These are phyloP conservation scores for Acleris laterana DNA, from an alignment of 2,888 invertebrate genomes.

Conservation along the genomic window DNA sequence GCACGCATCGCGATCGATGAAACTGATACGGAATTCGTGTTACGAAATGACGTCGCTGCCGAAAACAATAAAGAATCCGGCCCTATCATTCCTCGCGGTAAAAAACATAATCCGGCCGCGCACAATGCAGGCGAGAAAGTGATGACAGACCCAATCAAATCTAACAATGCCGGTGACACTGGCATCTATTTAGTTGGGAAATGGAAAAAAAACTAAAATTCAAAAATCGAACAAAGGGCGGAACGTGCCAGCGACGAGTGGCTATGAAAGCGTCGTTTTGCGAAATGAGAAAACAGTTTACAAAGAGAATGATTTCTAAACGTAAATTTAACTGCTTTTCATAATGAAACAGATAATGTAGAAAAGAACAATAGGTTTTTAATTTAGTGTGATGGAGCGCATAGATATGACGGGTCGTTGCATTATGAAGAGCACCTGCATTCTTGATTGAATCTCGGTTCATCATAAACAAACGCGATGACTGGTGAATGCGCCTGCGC, in stretches of 20 bases:
- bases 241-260: conserved; percentile 68
- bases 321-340: conserved; percentile 13
- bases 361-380: conserved; percentile 31
- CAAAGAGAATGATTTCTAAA: conserved; percentile 6
- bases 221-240: conserved; percentile 63
- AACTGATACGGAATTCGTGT: conserved; percentile 48
- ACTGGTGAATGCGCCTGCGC: conserved; percentile 21
- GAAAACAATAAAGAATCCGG: conserved; percentile 44
- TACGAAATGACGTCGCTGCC: conserved; percentile 51
- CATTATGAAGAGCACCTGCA: conserved; percentile 51
- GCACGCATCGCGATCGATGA: conserved; percentile 48
- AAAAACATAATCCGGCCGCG: conserved; percentile 53
- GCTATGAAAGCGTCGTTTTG: conserved; percentile 32
- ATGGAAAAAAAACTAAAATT: conserved; percentile 50
- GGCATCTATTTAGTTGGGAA: conserved; percentile 52
- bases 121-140: conserved; percentile 55
- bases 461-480: conserved; percentile 51
- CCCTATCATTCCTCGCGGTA: conserved; percentile 44
- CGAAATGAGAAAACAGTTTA: conserved; percentile 13
- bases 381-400: conserved; percentile 28
- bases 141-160: conserved; percentile 62
- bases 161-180: conserved; percentile 65
- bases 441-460: conserved; percentile 50
- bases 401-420: conserved; percentile 44
- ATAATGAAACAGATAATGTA: conserved; percentile 12